Evolutionary conservation across 2,113 vertebrate genomes (phyloP), one percentile per base, ranked within the genome.

Genomic region (Mystacornis crossleyi): DNA sequence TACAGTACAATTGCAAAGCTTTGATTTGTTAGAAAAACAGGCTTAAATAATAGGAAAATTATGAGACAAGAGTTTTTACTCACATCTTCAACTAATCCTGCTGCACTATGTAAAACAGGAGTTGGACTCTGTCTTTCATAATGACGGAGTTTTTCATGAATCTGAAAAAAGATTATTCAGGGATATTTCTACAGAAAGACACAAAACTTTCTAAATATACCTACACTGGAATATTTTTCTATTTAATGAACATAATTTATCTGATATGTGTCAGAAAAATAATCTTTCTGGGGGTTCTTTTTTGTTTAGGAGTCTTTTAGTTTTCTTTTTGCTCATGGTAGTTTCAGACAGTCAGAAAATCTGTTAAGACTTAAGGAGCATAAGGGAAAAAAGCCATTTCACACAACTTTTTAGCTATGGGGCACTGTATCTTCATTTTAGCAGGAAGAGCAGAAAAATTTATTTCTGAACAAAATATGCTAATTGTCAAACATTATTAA

Each of bases 71-170:
- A 58, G 38, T 25, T 83, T 48, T 91, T 95, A 98, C 99, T 98
- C 98, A 99, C 99, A 75, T 99, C 99, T 93, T 99, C 99, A 18
- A 98, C 99, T 55, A 99, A 97, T 82, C 98, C 99, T 96, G 98
- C 97, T 70, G 99, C 99, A 43, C 98, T 99, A 38, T 99, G 98
- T 21, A 99, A 97, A 73, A 99, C 98, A 3, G 99, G 99, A 54
- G 98, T 98, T 2, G 99, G 99, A 38, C 98, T 99, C 71, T 99
- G 99, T 50, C 98, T 98, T 96, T 99, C 99, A 40, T 99, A 99
- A 89, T 99, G 98, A 86, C 98, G 98, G 80, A 99, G 98, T 51
- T 99, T 99, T 96, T 99, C 99, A 28, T 99, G 99, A 94, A 99
- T 99, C 99, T 99, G 97, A 43, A 97, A 97, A 98, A 60, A 98